Base-by-base conservation (phyloP, 2,797 vertebrate genomes). In the Sternotherus odoratus region DNA sequence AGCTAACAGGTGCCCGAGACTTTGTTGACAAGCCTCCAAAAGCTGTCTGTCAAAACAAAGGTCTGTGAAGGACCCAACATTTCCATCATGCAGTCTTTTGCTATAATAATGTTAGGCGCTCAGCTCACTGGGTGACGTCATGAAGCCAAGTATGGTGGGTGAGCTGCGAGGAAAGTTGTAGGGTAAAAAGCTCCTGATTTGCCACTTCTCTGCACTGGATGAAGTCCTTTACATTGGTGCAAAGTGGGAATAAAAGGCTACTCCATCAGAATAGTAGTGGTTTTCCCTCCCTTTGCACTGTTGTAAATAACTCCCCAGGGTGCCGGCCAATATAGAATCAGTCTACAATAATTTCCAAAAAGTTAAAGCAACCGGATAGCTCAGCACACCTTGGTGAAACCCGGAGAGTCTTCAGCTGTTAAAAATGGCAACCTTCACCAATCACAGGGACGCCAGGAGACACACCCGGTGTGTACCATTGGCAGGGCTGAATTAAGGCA, bases 71-170 rank as follows among this genome's bases (percentile, higher is more conserved):
- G 50, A 87, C 88, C 74, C 63, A n/a, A 33, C 12, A 77, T 94
- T 95, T 97, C 77, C 48, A 77, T 86, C 79, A 69, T 79, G 89
- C 96, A 89, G 81, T 39, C 57, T 72, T 66, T 43, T 74, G 86
- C 84, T 96, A 85, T 93, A 87, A 83, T 91, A 90, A 88, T 51
- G 75, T 26, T 86, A 8, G 6, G 46, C 2, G 5, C 63, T 79
- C 60, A 19, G 4, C 51, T 82, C 11, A 49, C 7, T 26, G 39
- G 8, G 48, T 51, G 56, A 83, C 81, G 17, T 23, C 56, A 6
- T 50, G 33, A 92, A 88, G 51, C 10, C 13, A 56, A 2, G 4
- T 48, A 43, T 39, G 28, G 16, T 77, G 51, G 23, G 6, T 21
- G 60, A 8, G 66, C 39, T 53, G 26, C 9, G 7, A 78, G 53